Base-by-base conservation (phyloP, 2,888 invertebrate species). In the Lasioglossum marginatum region DNA sequence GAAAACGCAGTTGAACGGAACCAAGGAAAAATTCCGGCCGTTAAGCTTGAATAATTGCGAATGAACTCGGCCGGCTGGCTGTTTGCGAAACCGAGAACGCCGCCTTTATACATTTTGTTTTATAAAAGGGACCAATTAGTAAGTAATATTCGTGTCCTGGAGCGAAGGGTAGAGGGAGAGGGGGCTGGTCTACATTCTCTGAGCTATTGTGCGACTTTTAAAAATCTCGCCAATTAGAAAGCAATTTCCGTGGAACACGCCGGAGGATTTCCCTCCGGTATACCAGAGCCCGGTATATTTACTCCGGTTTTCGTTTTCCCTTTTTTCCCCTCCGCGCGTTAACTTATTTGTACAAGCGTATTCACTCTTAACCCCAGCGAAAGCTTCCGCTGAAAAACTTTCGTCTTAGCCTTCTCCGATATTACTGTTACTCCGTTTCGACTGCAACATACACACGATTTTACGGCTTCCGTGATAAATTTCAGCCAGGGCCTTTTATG, bases 141-240 rank as follows among this genome's bases (percentile, higher is more conserved):
- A 80, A 86, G 85, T 84, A 86, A 86, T 86, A 86, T 74, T 75
- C 84, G 60, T 71, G 63, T 75, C 68, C 84, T n/a, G 43, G 31
- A 31, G 63, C 63, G 19, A 16, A 6, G 60, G 60, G 34, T 3
- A 19, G 68, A 23, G 23, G 34, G 68, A 23, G 19, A 4, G 27
- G 31, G 73, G 77, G 6, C 6, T 4, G 66, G 37, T 52, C 70
- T 77, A 80, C 84, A 70, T 74, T 66, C 84, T 77, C 77, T 77
- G 84, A 77, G 80, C 81, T 84, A 83, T 85, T 80, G 81, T 80
- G 84, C 71, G 85, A 86, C 84, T 84, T 77, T 84, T 86, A 84
- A 77, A 86, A 86, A 86, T 86, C 84, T 80, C 84, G 70, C 85
- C 85, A 86, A 86, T 86, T 86, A 86, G 85, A 86, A 86, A 84